phyloP scores from a whole-genome alignment of 2,797 vertebrate species.

The Sebastiscus tertius region DNA sequence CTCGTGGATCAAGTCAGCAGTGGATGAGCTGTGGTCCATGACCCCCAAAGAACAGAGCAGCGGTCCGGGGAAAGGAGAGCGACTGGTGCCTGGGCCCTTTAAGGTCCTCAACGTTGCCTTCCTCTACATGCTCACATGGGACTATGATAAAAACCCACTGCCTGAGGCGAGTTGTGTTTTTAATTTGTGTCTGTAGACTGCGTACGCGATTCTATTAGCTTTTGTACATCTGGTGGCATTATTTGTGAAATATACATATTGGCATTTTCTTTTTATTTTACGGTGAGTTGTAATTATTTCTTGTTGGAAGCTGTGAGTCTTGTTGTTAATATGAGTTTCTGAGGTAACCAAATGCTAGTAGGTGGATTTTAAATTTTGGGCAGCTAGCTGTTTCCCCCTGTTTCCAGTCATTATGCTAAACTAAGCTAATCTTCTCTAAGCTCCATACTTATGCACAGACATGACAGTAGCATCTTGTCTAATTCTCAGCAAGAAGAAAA shows the following conservation, averaged over 20 bases:
- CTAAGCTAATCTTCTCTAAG: background rate
- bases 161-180: slow-evolving; percentile 86
- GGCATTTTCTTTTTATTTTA: background rate
- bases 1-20: slow-evolving; percentile 89
- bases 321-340: background rate
- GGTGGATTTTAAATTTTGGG: too few species aligned
- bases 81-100: slow-evolving; percentile 84
- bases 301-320: background rate
- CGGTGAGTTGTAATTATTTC: background rate
- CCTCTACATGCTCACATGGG: slow-evolving; percentile 89
- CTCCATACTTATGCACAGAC: background rate
- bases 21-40: slow-evolving; percentile 83
- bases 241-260: background rate
- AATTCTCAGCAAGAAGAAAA: background rate
- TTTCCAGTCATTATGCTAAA: background rate
- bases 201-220: background rate
- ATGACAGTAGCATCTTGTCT: background rate
- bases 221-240: background rate
- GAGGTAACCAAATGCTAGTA: too few species aligned
- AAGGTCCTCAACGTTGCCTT: slow-evolving; percentile 89
- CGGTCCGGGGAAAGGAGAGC: slow-evolving; percentile 73
- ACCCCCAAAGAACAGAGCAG: slow-evolving; percentile 66
- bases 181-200: background rate
- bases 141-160: slow-evolving; percentile 82
- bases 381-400: too few species aligned